Conservation (phyloP, 2,797 vertebrate species). For the Myripristis jacobus region DNA sequence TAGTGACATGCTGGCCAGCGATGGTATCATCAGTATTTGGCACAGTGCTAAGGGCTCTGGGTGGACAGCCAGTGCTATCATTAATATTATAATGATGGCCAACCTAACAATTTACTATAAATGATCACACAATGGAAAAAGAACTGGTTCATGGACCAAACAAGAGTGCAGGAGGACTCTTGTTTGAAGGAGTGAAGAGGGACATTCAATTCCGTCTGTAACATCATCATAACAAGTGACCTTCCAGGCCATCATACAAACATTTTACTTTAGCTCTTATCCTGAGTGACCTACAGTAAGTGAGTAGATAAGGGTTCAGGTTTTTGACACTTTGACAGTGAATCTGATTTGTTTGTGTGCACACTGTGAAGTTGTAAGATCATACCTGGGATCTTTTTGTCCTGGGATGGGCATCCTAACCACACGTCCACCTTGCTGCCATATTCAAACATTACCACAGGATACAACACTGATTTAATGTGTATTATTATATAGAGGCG, state of each 20-base stretch:
- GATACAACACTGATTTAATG: too few relatives aligned
- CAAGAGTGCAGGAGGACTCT: too few relatives aligned
- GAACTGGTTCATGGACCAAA: background rate
- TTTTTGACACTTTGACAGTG: background rate
- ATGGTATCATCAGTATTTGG: slow-evolving; percentile 4
- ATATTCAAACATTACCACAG: too few relatives aligned
- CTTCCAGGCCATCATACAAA: background rate
- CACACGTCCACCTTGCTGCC: too few relatives aligned
- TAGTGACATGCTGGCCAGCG: slow-evolving; percentile 10
- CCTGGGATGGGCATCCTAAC: background rate
- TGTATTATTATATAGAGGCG: too few relatives aligned
- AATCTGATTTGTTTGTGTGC: background rate
- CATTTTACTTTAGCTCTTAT: background rate
- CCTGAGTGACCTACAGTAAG: background rate
- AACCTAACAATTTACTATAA: background rate
- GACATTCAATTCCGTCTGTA: slow-evolving; percentile 14
- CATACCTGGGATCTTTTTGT: background rate
- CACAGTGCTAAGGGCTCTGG: slow-evolving; percentile 11
- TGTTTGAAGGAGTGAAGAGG: slow-evolving; percentile 23
- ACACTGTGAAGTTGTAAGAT: background rate
- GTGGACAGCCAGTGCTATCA: slow-evolving; percentile 7
- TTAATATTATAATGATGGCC: background rate
- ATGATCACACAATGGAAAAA: slow-evolving; percentile 1
- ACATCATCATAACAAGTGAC: background rate
- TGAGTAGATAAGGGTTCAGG: background rate